phyloP scores from a whole-genome alignment of 2,113 vertebrate species.

The Opisthocomus hoazin region DNA sequence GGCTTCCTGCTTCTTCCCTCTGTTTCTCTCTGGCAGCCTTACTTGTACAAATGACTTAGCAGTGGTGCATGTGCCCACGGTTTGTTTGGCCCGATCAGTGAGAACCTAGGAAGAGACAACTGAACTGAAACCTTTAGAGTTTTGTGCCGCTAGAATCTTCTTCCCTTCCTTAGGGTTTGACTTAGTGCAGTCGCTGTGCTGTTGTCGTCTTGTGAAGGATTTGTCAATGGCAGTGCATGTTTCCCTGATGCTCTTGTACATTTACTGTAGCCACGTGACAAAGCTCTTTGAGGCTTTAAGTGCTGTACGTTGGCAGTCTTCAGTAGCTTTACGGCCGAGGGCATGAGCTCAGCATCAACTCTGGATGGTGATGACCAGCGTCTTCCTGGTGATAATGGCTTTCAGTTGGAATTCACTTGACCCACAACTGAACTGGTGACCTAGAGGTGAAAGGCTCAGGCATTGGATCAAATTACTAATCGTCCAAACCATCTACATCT shows the following conservation, averaged over 20 bases:
- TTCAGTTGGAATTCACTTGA: slow-evolving; percentile 24
- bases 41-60: neutral
- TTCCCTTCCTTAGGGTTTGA: neutral
- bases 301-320: neutral
- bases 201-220: accelerated
- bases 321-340: neutral
- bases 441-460: neutral
- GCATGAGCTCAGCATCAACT: neutral
- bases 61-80: neutral
- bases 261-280: neutral
- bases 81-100: neutral
- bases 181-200: accelerated
- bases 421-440: slow-evolving; percentile 32
- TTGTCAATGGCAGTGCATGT: neutral
- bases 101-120: neutral
- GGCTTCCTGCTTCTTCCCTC: neutral
- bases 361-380: neutral
- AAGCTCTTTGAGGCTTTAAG: neutral
- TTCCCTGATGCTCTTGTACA: neutral
- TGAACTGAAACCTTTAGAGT: neutral
- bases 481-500: neutral
- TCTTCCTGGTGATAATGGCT: neutral
- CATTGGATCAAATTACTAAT: neutral
- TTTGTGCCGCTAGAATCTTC: neutral
- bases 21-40: neutral